Evolutionary conservation across 2,888 invertebrate genomes (phyloP).

Genomic region (Epistrophe grossulariae): DNA sequence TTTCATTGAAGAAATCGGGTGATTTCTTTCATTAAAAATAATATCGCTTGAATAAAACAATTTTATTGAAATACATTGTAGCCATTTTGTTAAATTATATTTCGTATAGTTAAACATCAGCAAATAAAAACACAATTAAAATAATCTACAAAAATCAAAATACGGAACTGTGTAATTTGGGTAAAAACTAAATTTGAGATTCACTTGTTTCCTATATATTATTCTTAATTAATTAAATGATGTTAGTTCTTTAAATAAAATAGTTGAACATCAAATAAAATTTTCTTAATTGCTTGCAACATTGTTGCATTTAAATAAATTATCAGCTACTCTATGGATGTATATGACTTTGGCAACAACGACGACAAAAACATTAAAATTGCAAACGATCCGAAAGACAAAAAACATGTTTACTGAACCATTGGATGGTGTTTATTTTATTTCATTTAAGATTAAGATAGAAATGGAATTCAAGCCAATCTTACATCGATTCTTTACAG

Average conservation of each 20-base stretch:
- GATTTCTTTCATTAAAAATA: no score
- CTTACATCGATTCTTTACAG: background rate
- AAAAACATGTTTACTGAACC: slow-evolving; percentile 21
- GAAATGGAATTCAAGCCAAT: slow-evolving; percentile 41
- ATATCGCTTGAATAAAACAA: no score
- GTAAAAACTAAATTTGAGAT: slow-evolving; percentile 3
- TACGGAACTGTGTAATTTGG: background rate
- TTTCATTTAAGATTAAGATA: background rate
- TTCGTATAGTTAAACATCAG: background rate
- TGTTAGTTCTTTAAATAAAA: slow-evolving; percentile 37
- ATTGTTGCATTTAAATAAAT: slow-evolving; percentile 64
- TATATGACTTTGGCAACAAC: background rate
- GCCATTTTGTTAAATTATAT: no score
- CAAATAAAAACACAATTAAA: background rate
- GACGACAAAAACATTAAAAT: slow-evolving; percentile 14
- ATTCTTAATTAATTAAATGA: slow-evolving; percentile 27
- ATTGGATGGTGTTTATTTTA: slow-evolving; percentile 22
- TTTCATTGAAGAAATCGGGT: no score
- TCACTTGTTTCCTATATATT: slow-evolving; percentile 34
- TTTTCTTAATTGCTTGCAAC: slow-evolving; percentile 69
- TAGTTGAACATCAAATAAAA: slow-evolving; percentile 50
- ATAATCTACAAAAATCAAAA: background rate
- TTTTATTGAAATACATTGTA: no score
- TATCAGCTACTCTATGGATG: slow-evolving; percentile 1
- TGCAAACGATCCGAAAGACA: background rate